These are phyloP conservation scores for Sapayoa aenigma DNA, from an alignment of 2,113 vertebrate species.

Conservation along the genomic window DNA sequence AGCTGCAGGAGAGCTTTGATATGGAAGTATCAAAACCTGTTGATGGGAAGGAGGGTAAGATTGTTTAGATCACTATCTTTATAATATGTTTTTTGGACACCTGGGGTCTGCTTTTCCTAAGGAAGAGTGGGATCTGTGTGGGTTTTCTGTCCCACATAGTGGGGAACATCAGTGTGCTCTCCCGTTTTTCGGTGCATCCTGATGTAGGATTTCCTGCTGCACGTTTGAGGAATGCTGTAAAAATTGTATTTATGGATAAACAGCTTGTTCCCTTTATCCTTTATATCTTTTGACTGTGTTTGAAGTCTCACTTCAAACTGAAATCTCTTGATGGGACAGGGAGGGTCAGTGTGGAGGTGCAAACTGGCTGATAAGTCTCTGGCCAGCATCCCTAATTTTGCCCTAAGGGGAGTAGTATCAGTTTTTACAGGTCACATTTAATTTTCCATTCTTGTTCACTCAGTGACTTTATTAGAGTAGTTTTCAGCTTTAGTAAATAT, in stretches of 20 bases:
- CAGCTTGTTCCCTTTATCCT: background rate
- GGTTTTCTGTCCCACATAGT: background rate
- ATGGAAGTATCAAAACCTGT: constrained; percentile 85
- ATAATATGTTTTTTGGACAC: background rate
- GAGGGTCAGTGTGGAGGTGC: background rate
- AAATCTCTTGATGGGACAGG: background rate
- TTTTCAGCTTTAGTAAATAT: background rate
- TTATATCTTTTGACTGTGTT: background rate
- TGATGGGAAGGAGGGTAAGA: constrained; percentile 94
- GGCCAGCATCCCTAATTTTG: background rate
- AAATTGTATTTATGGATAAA: background rate
- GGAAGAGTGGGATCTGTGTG: background rate
- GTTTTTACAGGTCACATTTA: background rate
- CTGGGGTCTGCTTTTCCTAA: background rate
- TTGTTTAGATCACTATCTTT: background rate
- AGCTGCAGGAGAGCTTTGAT: constrained; percentile 88
- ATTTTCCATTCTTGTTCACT: background rate
- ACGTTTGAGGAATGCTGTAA: background rate
- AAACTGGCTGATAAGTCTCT: background rate
- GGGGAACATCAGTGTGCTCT: background rate
- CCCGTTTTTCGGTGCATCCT: background rate
- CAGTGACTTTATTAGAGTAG: background rate
- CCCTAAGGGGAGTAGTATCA: background rate
- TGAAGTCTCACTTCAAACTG: background rate
- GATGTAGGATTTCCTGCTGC: background rate